phyloP scores from a whole-genome alignment of 1,140 invertebrate genomes.

The Drosophila melanogaster region DNA sequence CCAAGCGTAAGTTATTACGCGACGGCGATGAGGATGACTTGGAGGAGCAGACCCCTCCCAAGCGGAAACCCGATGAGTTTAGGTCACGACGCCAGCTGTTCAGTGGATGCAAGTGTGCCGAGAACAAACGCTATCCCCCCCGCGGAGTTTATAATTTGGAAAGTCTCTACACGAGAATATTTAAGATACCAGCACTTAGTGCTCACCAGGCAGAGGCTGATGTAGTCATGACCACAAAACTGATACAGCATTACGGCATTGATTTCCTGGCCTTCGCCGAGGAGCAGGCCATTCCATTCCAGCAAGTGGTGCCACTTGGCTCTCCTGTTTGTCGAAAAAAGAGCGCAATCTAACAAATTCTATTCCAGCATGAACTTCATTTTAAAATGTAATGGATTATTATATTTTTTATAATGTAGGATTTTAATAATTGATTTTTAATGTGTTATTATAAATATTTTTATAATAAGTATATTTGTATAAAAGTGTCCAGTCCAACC shows the following conservation, averaged over 20 bases:
- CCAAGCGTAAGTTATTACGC: constrained; percentile 39
- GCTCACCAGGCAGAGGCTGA: constrained; percentile 88
- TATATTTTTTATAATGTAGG: constrained; percentile 5
- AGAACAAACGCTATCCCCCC: constrained; percentile 50
- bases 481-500: too few relatives aligned
- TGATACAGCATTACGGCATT: constrained; percentile 85
- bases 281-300: constrained; percentile 84
- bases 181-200: constrained; percentile 80
- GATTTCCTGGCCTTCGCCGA: constrained; percentile 87
- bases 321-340: neutral
- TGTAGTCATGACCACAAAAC: constrained; percentile 86
- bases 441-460: neutral
- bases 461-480: neutral
- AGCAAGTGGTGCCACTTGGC: constrained; percentile 57
- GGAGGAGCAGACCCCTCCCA: constrained; percentile 8
- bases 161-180: constrained; percentile 86
- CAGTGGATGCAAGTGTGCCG: constrained; percentile 36
- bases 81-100: constrained; percentile 56
- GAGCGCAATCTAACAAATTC: neutral
- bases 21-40: constrained; percentile 19
- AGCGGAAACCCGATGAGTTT: constrained; percentile 11
- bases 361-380: neutral
- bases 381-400: constrained; percentile 1
- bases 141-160: constrained; percentile 85
- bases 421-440: neutral